Conservation (phyloP, 1,140 invertebrate genomes). For the Hyles vespertilio region DNA sequence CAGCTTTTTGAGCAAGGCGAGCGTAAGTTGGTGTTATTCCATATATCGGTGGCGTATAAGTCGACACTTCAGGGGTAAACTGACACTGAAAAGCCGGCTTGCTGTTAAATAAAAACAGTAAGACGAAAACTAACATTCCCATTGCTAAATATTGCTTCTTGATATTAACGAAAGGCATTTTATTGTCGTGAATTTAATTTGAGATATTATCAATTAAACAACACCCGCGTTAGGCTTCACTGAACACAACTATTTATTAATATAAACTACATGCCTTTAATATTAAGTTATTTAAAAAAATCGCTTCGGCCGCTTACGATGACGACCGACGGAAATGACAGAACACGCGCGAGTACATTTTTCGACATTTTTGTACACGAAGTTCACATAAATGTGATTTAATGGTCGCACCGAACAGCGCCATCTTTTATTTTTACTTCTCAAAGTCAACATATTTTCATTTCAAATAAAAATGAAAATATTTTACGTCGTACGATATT, state of each 20-base stretch:
- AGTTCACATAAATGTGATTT: not conserved
- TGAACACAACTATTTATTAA: not conserved
- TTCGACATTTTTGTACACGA: not conserved
- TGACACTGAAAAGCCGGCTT: constrained; percentile 65
- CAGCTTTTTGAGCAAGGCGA: constrained; percentile 94
- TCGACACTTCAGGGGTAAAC: constrained; percentile 57
- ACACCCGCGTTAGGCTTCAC: constrained; percentile 8
- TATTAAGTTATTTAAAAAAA: constrained; percentile 3
- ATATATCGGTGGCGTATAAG: constrained; percentile 83
- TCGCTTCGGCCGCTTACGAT: not conserved
- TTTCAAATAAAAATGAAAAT: too few species aligned
- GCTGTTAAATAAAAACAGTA: constrained; percentile 65
- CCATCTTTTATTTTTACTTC: too few species aligned
- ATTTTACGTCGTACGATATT: too few species aligned
- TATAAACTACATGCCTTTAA: not conserved
- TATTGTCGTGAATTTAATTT: constrained; percentile 37
- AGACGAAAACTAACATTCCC: constrained; percentile 65
- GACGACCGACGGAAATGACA: not conserved
- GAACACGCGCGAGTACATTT: not conserved
- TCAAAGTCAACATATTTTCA: too few species aligned
- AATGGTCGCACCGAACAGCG: not conserved
- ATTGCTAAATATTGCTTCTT: constrained; percentile 70
- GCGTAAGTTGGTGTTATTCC: constrained; percentile 95
- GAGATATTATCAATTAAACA: not conserved
- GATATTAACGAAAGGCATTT: constrained; percentile 67